Percentiles rank a stretch among this genome's conserved stretches.
Conservation (phyloP, 2,888 invertebrate genomes). For the Steromphala cineraria region DNA sequence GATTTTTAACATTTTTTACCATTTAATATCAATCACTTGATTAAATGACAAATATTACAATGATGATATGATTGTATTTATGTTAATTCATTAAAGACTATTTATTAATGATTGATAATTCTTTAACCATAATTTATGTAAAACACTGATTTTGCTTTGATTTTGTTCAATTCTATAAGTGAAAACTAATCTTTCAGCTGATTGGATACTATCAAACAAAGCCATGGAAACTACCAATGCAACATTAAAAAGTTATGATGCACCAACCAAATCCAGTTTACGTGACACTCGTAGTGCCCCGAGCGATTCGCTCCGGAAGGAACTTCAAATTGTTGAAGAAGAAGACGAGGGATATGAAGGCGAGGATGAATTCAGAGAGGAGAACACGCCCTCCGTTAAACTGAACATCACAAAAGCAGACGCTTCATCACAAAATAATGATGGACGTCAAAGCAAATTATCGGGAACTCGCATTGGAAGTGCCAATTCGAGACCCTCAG, state of each 20-base stretch:
- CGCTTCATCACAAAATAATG: neutral
- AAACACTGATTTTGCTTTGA: too few relatives aligned
- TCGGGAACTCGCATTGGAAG: neutral
- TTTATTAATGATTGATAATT: too few relatives aligned
- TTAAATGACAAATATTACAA: too few relatives aligned
- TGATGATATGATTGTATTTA: too few relatives aligned
- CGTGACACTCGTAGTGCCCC: neutral
- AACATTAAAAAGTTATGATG: neutral
- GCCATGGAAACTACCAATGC: neutral
- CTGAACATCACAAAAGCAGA: neutral
- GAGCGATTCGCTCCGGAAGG: neutral
- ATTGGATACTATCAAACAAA: neutral
- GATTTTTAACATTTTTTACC: too few relatives aligned
- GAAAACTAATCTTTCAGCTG: too few relatives aligned
- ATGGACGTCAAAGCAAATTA: neutral
- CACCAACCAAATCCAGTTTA: neutral
- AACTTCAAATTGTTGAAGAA: neutral
- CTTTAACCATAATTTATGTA: too few relatives aligned
- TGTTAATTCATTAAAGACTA: too few relatives aligned
- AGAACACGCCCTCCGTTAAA: neutral
- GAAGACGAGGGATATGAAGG: constrained; percentile 12
- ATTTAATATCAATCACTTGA: too few relatives aligned
- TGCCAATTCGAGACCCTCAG: neutral
- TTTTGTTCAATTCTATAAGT: too few relatives aligned
- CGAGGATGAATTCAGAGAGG: neutral